Conservation (phyloP, 2,797 vertebrate species). For the Danio aesculapii region DNA sequence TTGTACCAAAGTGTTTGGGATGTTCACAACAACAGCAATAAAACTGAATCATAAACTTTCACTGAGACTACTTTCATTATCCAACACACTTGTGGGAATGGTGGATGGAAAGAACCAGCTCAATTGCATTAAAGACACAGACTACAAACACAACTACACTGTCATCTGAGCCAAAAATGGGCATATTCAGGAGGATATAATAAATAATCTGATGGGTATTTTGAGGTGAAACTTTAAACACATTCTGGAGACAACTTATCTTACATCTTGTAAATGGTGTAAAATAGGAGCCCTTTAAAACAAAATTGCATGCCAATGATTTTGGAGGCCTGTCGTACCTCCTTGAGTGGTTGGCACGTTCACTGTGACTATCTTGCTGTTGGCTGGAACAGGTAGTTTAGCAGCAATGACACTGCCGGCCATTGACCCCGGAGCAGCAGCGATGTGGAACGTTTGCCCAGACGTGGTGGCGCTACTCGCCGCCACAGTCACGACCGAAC, state of each 20-base stretch:
- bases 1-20: neutral
- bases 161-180: no score
- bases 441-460: conserved; percentile 93
- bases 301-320: conserved; percentile 47
- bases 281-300: neutral
- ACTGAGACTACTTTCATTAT: neutral
- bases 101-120: no score
- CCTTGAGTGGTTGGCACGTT: conserved; percentile 92
- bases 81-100: no score
- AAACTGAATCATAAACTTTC: neutral
- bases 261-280: no score
- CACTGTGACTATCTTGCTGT: conserved; percentile 97
- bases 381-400: conserved; percentile 93
- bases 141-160: no score
- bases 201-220: no score
- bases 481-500: conserved; percentile 86
- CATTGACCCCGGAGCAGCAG: conserved; percentile 89
- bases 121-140: no score
- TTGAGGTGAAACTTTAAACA: no score
- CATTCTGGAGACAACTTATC: no score
- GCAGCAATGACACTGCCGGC: conserved; percentile 90
- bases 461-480: conserved; percentile 84
- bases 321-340: conserved; percentile 85
- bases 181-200: no score
- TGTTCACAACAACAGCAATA: conserved; percentile 16